phyloP scores from a whole-genome alignment of 2,888 invertebrate species.

The Harpalus rubripes region DNA sequence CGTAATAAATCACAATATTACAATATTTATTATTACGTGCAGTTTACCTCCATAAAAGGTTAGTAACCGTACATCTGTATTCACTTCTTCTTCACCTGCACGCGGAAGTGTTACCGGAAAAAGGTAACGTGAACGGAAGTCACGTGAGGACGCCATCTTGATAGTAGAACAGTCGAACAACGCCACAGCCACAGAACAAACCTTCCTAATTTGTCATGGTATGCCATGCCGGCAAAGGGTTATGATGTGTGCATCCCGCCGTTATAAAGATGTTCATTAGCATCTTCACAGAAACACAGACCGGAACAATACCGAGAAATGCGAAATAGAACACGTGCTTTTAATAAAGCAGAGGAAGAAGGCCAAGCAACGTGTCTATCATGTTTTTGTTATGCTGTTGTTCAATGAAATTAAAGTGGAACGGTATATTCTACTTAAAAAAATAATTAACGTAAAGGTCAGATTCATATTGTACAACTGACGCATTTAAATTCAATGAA shows the following conservation, averaged over 20 bases:
- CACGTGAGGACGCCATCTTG: conserved; percentile 51
- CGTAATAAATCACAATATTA: neutral
- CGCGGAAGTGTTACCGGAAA: conserved; percentile 47
- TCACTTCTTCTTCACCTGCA: conserved; percentile 8
- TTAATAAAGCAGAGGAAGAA: conserved; percentile 30
- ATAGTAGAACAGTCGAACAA: neutral
- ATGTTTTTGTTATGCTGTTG: conserved; percentile 7
- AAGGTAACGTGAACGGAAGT: conserved; percentile 50
- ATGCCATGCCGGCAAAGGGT: conserved; percentile 52
- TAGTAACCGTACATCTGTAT: conserved; percentile 39
- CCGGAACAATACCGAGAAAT: conserved; percentile 60
- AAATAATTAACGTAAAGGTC: too few relatives aligned
- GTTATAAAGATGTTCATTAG: conserved; percentile 46
- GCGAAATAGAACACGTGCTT: conserved; percentile 46
- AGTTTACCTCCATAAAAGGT: neutral
- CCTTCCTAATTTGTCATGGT: conserved; percentile 59
- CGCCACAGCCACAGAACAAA: neutral
- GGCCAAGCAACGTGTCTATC: neutral
- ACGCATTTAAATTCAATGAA: too few relatives aligned
- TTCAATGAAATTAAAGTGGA: too few relatives aligned
- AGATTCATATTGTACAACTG: too few relatives aligned
- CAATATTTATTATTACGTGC: neutral
- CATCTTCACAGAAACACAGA: conserved; percentile 44
- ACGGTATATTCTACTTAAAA: too few relatives aligned
- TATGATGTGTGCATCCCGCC: conserved; percentile 63